phyloP scores from a whole-genome alignment of 35 echinoderm and acorn worm genomes.

The Diadema setosum region DNA sequence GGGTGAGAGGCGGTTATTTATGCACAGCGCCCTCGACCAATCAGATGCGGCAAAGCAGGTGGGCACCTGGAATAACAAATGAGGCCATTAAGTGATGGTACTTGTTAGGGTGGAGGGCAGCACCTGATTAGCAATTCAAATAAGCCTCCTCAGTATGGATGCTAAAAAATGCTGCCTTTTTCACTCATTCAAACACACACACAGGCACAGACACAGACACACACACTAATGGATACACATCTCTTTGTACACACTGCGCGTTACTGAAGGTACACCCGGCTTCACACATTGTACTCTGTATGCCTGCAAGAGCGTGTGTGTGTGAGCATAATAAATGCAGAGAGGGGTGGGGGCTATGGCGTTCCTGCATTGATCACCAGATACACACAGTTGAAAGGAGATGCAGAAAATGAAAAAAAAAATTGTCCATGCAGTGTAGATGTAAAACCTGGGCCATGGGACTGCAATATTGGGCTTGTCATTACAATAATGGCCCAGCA shows the following conservation, averaged over 20 bases:
- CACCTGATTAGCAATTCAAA: slow-evolving; percentile 21
- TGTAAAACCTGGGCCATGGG: not conserved
- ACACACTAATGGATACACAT: not conserved
- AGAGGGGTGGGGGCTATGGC: not conserved
- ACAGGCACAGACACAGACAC: not conserved
- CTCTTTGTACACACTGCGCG: too few relatives aligned
- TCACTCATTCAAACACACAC: not conserved
- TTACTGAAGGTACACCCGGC: too few relatives aligned
- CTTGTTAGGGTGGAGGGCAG: slow-evolving; percentile 15
- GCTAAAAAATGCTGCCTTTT: not conserved
- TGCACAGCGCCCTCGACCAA: not conserved
- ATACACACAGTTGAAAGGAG: not conserved
- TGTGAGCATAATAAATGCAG: not conserved
- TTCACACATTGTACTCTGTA: not conserved
- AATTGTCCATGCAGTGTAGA: not conserved
- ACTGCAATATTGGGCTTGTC: slow-evolving; percentile 5
- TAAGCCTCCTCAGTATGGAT: slow-evolving; percentile 16
- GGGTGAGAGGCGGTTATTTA: slow-evolving; percentile 4
- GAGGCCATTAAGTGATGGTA: slow-evolving; percentile 16
- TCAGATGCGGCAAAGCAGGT: not conserved
- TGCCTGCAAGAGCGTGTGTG: too few relatives aligned
- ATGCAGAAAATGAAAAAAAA: not conserved
- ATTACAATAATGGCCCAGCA: not conserved
- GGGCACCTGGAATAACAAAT: slow-evolving; percentile 34
- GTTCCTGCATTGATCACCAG: not conserved